These are phyloP conservation scores for Regulus satrapa DNA, from an alignment of 2,113 vertebrate species.

Conservation along the genomic window DNA sequence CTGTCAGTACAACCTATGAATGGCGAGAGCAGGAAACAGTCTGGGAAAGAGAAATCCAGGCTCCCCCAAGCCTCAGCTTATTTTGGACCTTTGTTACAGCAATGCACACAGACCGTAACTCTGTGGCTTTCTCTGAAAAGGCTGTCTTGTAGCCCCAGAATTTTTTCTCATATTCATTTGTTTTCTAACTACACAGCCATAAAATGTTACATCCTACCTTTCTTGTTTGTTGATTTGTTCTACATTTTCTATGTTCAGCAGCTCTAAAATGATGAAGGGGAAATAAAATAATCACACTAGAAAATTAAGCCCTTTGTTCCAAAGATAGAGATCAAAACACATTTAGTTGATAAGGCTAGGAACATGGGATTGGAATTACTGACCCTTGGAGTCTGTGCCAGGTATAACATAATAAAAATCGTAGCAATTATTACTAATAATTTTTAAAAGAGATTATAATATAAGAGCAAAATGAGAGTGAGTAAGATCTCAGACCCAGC, in stretches of 20 bases:
- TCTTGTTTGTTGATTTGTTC: background rate
- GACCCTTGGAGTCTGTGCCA: background rate
- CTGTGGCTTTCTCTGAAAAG: background rate
- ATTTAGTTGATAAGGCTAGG: background rate
- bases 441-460: background rate
- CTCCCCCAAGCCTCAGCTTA: background rate
- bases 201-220: background rate
- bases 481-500: background rate
- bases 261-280: background rate
- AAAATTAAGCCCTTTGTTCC: slow-evolving; percentile 10
- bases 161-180: background rate
- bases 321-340: background rate
- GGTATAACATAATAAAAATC: background rate
- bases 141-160: background rate
- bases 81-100: background rate
- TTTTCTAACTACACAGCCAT: background rate
- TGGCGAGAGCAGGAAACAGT: background rate
- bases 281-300: background rate
- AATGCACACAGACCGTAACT: background rate
- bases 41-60: background rate
- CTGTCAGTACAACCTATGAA: background rate
- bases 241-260: background rate
- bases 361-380: background rate
- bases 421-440: background rate
- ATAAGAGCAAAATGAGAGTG: background rate